Conservation (phyloP, 2,888 invertebrate species). For the Hypercompe scribonia region DNA sequence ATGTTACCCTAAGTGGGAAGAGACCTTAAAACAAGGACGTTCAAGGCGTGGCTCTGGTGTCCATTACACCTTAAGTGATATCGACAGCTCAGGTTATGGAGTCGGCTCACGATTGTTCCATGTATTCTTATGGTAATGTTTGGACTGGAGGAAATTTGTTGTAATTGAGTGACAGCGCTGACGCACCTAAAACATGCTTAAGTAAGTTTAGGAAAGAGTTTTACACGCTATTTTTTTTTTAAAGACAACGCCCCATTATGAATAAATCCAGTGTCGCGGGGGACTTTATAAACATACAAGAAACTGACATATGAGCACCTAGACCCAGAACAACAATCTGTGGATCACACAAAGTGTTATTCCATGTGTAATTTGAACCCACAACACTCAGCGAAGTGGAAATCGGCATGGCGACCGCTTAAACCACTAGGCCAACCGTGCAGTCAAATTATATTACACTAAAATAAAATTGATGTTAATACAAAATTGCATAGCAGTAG, state of each 20-base stretch:
- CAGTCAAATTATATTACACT: not conserved
- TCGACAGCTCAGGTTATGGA: constrained; percentile 73
- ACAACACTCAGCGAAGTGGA: no score
- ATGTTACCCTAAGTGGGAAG: constrained; percentile 20
- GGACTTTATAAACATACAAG: no score
- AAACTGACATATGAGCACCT: no score
- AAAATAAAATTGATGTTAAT: not conserved
- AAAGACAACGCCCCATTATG: no score
- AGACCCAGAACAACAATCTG: no score
- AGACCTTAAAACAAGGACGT: constrained; percentile 44
- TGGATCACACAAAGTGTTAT: no score
- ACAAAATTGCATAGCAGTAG: no score
- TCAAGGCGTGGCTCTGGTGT: constrained; percentile 66
- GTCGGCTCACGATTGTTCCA: constrained; percentile 56
- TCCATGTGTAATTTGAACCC: no score
- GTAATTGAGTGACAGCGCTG: constrained; percentile 25
- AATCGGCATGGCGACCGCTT: no score
- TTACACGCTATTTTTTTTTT: not conserved
- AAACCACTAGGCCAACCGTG: no score
- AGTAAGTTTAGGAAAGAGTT: not conserved
- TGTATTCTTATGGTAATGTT: constrained; percentile 51
- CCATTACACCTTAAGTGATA: constrained; percentile 75
- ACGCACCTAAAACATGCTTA: constrained; percentile 15
- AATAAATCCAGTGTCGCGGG: no score
- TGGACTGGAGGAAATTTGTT: constrained; percentile 35